Evolutionary conservation across 35 echinoderm and acorn worm genomes (phyloP), one percentile per base, ranked within the genome.

Genomic region (Ptychodera flava): DNA sequence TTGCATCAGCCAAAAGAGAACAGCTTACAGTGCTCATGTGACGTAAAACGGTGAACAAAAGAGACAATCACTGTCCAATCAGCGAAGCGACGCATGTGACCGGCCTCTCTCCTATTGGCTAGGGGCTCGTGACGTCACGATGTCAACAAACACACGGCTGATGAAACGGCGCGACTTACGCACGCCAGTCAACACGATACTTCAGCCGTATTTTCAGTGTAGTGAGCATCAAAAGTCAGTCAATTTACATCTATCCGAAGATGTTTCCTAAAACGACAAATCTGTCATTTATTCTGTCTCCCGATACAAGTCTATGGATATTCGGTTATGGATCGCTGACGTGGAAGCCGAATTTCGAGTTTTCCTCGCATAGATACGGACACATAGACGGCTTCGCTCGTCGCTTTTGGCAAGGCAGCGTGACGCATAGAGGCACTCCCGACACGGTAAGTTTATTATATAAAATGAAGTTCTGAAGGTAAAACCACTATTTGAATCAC

Each of bases 281-380:
- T n/a, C n/a, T n/a, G n/a, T n/a, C n/a, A n/a, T n/a, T n/a, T n/a
- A n/a, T n/a, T 64, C 6, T 64, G 45, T 64, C 22, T 64, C 22
- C 22, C 6, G 45, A 64, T 12, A 64, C 45, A 64, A 64, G 45
- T 53, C 33, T 97, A 29, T 93, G 95, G 92, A 87, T 97, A 32
- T 97, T 97, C 79, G 95, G 95, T 34, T 97, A 97, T 84, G 95
- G 95, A 28, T 97, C 95, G 22, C 81, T 97, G 28, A 88, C 93
- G 28, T 97, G 95, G 95, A 93, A 94, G 76, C 95, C 92, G 80
- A 85, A 92, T 82, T 97, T 97, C 34, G 90, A 93, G 33, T 97
- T 86, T 90, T 81, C 92, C 76, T 16, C 87, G 28, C 86, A 83
- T 79, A 89, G 90, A 88, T 87, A 91, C 38, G 95, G 95, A 16